Percentiles rank a stretch among this genome's conserved stretches.
Conservation (phyloP, 2,888 invertebrate genomes). For the Pyrocoelia pectoralis region DNA sequence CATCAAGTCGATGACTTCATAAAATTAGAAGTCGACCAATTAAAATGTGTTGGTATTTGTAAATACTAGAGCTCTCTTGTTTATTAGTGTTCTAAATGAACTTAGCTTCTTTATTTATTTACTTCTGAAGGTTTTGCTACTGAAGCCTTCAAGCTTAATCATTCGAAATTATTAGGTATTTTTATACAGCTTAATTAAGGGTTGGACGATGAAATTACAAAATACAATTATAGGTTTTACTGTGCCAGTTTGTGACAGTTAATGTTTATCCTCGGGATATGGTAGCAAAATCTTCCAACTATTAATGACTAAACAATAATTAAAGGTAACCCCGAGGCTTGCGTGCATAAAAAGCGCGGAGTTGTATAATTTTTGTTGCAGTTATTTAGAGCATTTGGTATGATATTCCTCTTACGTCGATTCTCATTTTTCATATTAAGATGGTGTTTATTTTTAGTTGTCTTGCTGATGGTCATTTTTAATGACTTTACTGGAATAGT, state of each 20-base stretch:
- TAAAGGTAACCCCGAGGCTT: constrained; percentile 33
- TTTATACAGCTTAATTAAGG: background rate
- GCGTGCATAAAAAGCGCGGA: constrained; percentile 26
- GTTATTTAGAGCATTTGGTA: background rate
- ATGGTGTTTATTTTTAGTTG: too few species aligned
- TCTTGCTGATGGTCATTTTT: too few species aligned
- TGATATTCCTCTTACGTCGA: too few species aligned
- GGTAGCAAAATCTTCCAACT: constrained; percentile 20
- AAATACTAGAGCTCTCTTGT: too few species aligned
- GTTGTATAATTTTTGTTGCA: constrained; percentile 27
- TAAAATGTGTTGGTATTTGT: too few species aligned
- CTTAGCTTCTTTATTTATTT: too few species aligned
- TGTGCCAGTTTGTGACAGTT: constrained; percentile 14
- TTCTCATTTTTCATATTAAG: too few species aligned
- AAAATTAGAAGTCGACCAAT: constrained; percentile 7
- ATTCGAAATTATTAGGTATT: background rate
- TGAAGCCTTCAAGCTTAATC: too few species aligned
- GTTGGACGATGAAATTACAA: background rate
- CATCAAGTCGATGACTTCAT: constrained; percentile 13
- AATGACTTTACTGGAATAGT: too few species aligned
- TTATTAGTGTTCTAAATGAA: too few species aligned
- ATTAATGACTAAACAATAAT: constrained; percentile 39
- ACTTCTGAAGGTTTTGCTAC: too few species aligned
- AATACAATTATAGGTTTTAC: background rate
- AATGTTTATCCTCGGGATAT: constrained; percentile 26